Conservation (phyloP, 1,140 invertebrate species). For the Drosophila melanogaster region Release_6_plus_ISO1_MT NT_033777.3:15487001-15487500, state of each 20-base stretch:
- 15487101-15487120: slow-evolving; percentile 46
- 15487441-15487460: slow-evolving; percentile 90
- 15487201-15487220: slow-evolving; percentile 93
- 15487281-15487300: slow-evolving; percentile 84
- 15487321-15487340: slow-evolving; percentile 85
- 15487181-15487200: slow-evolving; percentile 93
- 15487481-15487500: slow-evolving; percentile 92
- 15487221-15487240: slow-evolving; percentile 93
- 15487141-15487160: slow-evolving; percentile 66
- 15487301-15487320: slow-evolving; percentile 83
- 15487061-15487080: slow-evolving; percentile 74
- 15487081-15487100: slow-evolving; percentile 65
- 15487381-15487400: slow-evolving; percentile 42
- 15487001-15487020: slow-evolving; percentile 94
- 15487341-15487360: slow-evolving; percentile 76
- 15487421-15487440: slow-evolving; percentile 91
- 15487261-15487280: slow-evolving; percentile 86
- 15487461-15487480: slow-evolving; percentile 90
- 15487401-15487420: slow-evolving; percentile 26
- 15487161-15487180: slow-evolving; percentile 89
- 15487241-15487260: slow-evolving; percentile 86
- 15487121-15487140: slow-evolving; percentile 14
- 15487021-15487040: slow-evolving; percentile 90
- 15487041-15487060: slow-evolving; percentile 86
- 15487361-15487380: slow-evolving; percentile 84